Conservation (phyloP, 2,797 vertebrate species). For the Melanotaenia maccullochi region DNA sequence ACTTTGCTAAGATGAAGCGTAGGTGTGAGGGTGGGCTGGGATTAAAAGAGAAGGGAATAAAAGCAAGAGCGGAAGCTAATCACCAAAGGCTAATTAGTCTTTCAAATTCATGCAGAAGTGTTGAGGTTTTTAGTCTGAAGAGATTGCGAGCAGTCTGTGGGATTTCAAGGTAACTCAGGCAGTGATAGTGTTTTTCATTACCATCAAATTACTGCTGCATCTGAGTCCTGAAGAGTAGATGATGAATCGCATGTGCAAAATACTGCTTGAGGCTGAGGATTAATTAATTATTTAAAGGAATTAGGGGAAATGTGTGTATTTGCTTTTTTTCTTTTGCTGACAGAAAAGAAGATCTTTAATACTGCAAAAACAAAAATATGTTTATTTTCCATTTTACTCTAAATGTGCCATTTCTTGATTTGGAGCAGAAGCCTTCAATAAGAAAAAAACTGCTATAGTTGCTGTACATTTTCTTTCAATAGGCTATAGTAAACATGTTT, state of each 20-base stretch:
- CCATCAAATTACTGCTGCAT: constrained; percentile 51
- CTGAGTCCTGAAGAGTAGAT: constrained; percentile 33
- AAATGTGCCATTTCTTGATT: not conserved
- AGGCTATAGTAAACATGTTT: not conserved
- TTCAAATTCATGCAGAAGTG: constrained; percentile 72
- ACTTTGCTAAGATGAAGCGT: constrained; percentile 56
- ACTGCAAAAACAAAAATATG: not conserved
- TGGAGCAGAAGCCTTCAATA: not conserved
- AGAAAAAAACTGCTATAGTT: not conserved
- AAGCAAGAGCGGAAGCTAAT: constrained; percentile 65
- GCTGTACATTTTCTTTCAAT: not conserved
- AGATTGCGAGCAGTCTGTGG: constrained; percentile 65
- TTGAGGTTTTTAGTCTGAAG: constrained; percentile 51
- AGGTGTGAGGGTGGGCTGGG: constrained; percentile 63
- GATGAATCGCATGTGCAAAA: constrained; percentile 26
- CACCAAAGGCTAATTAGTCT: constrained; percentile 75
- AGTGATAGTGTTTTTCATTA: constrained; percentile 45
- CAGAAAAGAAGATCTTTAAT: not conserved
- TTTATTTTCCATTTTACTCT: not conserved
- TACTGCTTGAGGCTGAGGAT: constrained; percentile 1
- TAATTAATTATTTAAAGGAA: constrained; percentile 17
- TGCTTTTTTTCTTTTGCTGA: not conserved
- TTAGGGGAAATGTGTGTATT: not conserved
- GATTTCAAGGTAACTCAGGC: constrained; percentile 66
- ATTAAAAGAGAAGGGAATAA: constrained; percentile 72